These are phyloP conservation scores for Peromyscus aztecus DNA, from an alignment of 2,797 vertebrate genomes.

Conservation along the genomic window DNA sequence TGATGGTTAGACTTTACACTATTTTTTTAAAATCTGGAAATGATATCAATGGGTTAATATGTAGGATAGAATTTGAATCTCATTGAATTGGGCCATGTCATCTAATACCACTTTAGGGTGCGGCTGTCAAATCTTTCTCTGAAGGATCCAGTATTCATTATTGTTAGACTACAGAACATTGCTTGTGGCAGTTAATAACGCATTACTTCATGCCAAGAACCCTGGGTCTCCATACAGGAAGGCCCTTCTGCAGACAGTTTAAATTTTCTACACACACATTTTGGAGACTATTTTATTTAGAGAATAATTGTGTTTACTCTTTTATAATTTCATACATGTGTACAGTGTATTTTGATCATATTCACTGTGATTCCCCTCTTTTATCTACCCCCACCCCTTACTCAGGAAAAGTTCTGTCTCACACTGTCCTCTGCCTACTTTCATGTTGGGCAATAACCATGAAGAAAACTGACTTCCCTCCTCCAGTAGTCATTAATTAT, in stretches of 20 bases:
- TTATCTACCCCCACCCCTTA: not conserved
- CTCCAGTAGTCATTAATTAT: not conserved
- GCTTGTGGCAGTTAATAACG: not conserved
- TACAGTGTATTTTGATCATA: not conserved
- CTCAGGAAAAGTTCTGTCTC: not conserved
- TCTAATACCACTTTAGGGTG: not conserved
- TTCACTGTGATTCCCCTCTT: not conserved
- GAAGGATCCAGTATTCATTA: not conserved
- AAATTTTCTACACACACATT: conserved; percentile 30
- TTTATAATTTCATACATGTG: not conserved
- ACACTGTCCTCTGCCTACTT: not conserved
- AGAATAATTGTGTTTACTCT: not conserved
- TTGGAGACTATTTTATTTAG: conserved; percentile 41
- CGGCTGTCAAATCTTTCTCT: conserved; percentile 3
- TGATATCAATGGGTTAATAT: not conserved
- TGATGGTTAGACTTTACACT: not conserved
- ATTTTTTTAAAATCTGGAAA: not conserved
- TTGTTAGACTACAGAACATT: not conserved
- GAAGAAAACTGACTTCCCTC: not conserved
- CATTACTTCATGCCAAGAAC: not conserved
- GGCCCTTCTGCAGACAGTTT: not conserved
- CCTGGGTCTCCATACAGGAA: not conserved
- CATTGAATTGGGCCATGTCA: not conserved
- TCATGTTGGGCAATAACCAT: not conserved
- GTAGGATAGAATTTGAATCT: not conserved